Evolutionary conservation across 2,113 vertebrate species (phyloP).

Genomic region (Balaeniceps rex): DNA sequence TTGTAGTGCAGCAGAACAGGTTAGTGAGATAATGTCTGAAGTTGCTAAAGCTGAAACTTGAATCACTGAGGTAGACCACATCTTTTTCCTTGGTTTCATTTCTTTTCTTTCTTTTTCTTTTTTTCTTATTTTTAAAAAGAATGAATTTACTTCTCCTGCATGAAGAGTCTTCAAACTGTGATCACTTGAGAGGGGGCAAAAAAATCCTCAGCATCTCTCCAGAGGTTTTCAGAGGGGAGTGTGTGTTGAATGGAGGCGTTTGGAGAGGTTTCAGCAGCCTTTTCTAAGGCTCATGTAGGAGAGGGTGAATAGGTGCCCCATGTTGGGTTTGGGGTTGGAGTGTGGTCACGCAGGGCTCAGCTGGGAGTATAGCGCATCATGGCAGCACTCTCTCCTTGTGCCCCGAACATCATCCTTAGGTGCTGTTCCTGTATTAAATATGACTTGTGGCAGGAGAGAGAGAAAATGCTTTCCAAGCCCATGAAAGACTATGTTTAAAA

Average conservation of each 20-base stretch:
- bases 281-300: background rate
- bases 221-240: background rate
- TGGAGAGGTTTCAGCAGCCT: background rate
- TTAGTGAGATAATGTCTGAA: background rate
- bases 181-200: background rate
- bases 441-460: background rate
- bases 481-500: background rate
- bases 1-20: background rate
- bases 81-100: background rate
- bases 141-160: background rate
- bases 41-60: background rate
- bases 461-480: background rate
- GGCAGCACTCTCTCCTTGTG: background rate
- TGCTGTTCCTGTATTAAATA: background rate
- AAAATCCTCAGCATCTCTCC: background rate
- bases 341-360: background rate
- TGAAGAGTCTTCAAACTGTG: background rate
- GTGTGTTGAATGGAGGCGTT: background rate
- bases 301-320: background rate
- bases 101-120: background rate
- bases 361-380: background rate
- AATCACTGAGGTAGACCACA: background rate
- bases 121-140: background rate
- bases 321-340: background rate
- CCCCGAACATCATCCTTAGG: background rate